Evolutionary conservation across 2,113 vertebrate genomes (phyloP).

Genomic region (Vulpes vulpes): DNA sequence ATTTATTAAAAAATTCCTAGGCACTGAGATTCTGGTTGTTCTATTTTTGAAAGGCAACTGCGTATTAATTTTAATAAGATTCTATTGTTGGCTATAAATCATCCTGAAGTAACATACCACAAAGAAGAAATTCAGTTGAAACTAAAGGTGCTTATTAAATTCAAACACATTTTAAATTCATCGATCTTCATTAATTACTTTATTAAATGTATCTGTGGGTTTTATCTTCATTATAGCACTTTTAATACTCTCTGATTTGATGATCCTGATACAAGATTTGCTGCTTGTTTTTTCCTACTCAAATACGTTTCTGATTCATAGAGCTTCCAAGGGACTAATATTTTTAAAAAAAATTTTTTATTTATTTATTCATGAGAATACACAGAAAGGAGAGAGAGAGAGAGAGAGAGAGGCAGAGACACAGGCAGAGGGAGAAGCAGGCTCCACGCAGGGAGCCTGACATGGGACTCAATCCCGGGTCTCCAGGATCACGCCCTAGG

Average conservation of each 20-base stretch:
- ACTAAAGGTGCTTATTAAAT: constrained; percentile 25
- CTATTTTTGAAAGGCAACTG: constrained; percentile 37
- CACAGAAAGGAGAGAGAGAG: too few relatives aligned
- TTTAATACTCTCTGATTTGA: background rate
- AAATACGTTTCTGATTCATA: background rate
- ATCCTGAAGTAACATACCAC: background rate
- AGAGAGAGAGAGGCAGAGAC: too few relatives aligned
- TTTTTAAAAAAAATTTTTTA: background rate
- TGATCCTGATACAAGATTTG: background rate
- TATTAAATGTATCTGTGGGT: background rate
- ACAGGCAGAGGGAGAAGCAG: too few relatives aligned
- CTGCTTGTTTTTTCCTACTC: background rate
- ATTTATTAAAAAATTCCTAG: background rate
- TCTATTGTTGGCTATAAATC: background rate
- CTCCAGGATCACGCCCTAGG: too few relatives aligned
- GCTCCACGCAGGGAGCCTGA: too few relatives aligned
- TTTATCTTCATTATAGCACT: background rate
- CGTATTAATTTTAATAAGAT: constrained; percentile 28
- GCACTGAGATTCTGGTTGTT: background rate
- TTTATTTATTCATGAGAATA: too few relatives aligned
- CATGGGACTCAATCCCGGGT: too few relatives aligned
- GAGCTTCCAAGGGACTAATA: background rate
- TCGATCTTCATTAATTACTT: background rate
- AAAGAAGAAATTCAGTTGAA: background rate
- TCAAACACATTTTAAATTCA: background rate